Conservation (phyloP, 2,113 vertebrate species). For the Thinocorus orbignyianus region DNA sequence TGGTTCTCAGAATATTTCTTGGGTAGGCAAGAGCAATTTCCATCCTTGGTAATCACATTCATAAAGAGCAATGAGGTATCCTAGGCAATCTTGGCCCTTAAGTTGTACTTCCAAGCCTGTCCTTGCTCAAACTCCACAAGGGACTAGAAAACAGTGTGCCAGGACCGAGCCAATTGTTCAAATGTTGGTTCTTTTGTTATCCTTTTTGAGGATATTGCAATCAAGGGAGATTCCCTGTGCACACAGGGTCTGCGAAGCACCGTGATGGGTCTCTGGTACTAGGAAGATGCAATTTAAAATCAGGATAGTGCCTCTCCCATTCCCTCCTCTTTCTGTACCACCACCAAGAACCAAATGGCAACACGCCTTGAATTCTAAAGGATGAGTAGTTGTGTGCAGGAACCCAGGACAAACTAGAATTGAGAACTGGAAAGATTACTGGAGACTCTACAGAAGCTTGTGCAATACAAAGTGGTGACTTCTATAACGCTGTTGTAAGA, state of each 20-base stretch:
- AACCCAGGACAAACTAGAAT: not conserved
- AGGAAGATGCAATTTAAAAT: not conserved
- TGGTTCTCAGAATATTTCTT: not conserved
- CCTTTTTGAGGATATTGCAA: not conserved
- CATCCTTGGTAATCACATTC: not conserved
- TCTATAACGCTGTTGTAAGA: not conserved
- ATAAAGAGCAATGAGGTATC: accelerated
- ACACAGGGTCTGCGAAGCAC: not conserved
- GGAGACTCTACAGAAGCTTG: not conserved
- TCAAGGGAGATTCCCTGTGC: not conserved
- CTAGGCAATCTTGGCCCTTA: not conserved
- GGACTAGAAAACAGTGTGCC: not conserved
- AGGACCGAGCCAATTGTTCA: not conserved
- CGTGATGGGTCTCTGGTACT: not conserved
- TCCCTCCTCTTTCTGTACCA: not conserved
- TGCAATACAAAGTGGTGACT: not conserved
- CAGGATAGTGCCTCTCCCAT: not conserved
- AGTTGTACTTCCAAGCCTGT: not conserved
- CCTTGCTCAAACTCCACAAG: not conserved
- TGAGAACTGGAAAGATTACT: not conserved
- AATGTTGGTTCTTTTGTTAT: accelerated
- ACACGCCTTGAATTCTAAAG: not conserved
- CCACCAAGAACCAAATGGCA: not conserved
- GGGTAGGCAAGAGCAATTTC: not conserved
- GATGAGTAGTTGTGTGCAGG: not conserved